A percentile compares a stretch with the other conserved stretches of the same genome.
Conservation (phyloP, 2,797 vertebrate species). For the Trematomus bernacchii region DNA sequence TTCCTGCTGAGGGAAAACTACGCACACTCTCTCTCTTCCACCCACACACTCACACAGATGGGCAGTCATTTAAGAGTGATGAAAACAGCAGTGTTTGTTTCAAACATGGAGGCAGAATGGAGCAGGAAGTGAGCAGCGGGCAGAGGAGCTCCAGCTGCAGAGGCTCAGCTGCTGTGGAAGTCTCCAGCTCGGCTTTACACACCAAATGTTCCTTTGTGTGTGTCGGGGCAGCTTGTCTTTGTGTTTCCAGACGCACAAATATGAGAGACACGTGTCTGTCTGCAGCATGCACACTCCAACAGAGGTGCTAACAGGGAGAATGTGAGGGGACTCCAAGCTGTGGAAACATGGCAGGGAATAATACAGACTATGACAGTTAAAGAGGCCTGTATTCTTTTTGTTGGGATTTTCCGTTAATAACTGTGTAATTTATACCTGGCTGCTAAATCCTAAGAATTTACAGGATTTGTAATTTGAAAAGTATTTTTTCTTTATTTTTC, state of each 20-base stretch:
- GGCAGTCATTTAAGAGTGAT: slow-evolving; percentile 32
- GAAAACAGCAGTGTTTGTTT: slow-evolving; percentile 28
- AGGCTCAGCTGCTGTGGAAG: slow-evolving; percentile 31
- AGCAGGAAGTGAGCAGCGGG: slow-evolving; percentile 3
- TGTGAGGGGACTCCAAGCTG: not conserved
- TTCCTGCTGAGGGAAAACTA: slow-evolving; percentile 55
- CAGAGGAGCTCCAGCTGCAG: slow-evolving; percentile 30
- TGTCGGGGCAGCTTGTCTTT: not conserved
- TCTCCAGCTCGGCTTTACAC: slow-evolving; percentile 23
- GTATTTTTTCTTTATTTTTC: too few relatives aligned
- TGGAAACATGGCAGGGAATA: not conserved
- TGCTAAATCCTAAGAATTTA: too few relatives aligned
- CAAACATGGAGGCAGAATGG: not conserved
- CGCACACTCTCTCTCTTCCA: not conserved
- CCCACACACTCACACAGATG: not conserved
- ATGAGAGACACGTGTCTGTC: slow-evolving; percentile 13
- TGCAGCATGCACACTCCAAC: not conserved
- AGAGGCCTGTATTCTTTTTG: too few relatives aligned
- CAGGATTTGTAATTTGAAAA: too few relatives aligned
- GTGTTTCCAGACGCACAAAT: not conserved
- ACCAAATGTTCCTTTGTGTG: slow-evolving; percentile 22
- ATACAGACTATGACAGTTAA: not conserved
- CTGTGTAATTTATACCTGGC: too few relatives aligned
- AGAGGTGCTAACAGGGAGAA: not conserved
- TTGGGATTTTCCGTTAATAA: too few relatives aligned